Base-by-base conservation (phyloP, 2,797 vertebrate genomes). In the Antrozous pallidus region DNA sequence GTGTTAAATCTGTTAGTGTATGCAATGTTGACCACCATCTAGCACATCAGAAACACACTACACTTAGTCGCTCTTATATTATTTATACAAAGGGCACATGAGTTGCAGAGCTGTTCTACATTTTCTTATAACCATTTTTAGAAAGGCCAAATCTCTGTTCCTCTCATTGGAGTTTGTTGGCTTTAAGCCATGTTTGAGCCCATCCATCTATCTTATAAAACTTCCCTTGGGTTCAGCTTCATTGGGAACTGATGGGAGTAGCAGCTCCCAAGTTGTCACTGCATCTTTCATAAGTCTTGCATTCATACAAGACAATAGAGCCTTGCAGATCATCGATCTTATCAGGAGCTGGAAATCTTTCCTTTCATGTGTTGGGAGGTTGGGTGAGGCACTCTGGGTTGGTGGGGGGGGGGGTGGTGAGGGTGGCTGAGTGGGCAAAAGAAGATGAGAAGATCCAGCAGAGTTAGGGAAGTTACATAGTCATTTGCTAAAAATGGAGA, bases 401-500 rank as follows among this genome's bases (percentile, higher is more conserved):
- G 42, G n/a, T n/a, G n/a, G 16, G 33, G 83, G 75, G n/a, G 28
- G 22, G 16, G 16, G 26, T 89, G 16, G 26, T 87, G 71, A 28
- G n/a, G 26, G 58, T 74, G 38, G 26, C 31, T 71, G 84, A 70
- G 69, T 84, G 18, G 77, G 71, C 63, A 92, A 96, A 86, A 47
- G 49, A 65, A 88, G 69, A 71, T 45, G 77, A 63, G 75, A 91
- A 85, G 91, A 85, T 81, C 24, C 40, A 33, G 88, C 67, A 93
- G 71, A 58, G 51, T n/a, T 49, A 87, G 38, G 31, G 71, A 88
- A 91, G 91, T 20, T 45, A 78, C 36, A 58, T 10, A 92, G 82
- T 73, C 79, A 95, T 81, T 80, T 89, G 67, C 42, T 96, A 89
- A 94, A 93, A 93, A 94, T 47, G 75, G 56, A 40, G 42, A n/a